Conservation (phyloP, 2,888 invertebrate species). For the Scaptomyza tumidula region DNA sequence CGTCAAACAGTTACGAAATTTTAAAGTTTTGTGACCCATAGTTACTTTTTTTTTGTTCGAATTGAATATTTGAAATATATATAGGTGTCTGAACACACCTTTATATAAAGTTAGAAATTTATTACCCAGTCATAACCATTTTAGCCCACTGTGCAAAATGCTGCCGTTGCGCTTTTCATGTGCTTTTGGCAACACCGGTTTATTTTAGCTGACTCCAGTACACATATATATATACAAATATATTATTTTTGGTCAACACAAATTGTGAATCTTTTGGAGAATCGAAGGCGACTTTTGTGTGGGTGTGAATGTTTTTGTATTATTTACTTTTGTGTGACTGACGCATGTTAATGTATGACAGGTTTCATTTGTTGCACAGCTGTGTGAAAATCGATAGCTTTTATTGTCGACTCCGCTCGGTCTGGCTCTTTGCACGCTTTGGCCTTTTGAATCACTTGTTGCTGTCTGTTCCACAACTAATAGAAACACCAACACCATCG, state of each 20-base stretch:
- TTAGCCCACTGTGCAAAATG: conserved; percentile 31
- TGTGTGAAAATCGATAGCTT: conserved; percentile 45
- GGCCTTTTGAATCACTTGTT: conserved; percentile 60
- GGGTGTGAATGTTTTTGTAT: conserved; percentile 10
- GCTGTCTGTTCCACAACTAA: conserved; percentile 17
- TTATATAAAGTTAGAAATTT: background rate
- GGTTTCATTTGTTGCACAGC: conserved; percentile 67
- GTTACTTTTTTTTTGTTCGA: background rate
- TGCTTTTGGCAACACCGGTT: conserved; percentile 59
- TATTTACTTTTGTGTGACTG: conserved; percentile 27
- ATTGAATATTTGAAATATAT: no score
- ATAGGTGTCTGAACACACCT: no score
- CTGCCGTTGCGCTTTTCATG: conserved; percentile 38
- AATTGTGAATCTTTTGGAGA: conserved; percentile 41
- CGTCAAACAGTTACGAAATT: conserved; percentile 29
- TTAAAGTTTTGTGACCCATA: conserved; percentile 26
- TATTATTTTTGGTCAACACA: conserved; percentile 22
- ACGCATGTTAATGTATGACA: conserved; percentile 61
- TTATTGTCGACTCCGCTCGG: conserved; percentile 29
- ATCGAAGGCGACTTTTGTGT: conserved; percentile 29
- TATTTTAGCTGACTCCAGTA: conserved; percentile 30
- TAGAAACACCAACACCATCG: conserved; percentile 26
- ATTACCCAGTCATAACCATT: background rate
- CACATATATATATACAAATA: conserved; percentile 8
- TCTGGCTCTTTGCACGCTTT: conserved; percentile 20